A percentile compares a stretch with the other conserved stretches of the same genome.
phyloP scores from a whole-genome alignment of 2,888 invertebrate genomes.

The Ptychoptera albimana region DNA sequence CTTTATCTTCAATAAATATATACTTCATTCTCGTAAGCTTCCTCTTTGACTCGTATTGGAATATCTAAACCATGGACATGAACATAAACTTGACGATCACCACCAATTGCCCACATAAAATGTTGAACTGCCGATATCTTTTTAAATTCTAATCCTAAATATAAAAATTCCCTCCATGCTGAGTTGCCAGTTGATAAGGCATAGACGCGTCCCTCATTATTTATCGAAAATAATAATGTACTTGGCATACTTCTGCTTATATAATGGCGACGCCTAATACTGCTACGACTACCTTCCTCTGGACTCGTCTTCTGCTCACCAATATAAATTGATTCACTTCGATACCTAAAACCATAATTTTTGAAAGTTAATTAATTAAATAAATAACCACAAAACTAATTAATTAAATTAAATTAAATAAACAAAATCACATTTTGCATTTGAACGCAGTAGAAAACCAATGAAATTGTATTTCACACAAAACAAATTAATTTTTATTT shows the following conservation, averaged over 20 bases:
- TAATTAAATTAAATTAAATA: no score
- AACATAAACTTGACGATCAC: constrained; percentile 83
- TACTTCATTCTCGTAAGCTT: constrained; percentile 76
- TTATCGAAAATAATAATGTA: constrained; percentile 64
- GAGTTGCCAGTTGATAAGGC: constrained; percentile 64
- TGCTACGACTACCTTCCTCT: no score
- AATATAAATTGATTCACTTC: no score
- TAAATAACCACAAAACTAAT: no score
- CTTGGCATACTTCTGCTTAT: constrained; percentile 57
- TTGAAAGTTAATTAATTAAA: no score
- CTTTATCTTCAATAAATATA: neutral
- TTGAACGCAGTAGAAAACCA: no score
- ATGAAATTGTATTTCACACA: no score
- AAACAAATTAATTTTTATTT: no score
- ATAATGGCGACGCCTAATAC: no score
- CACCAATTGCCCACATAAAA: constrained; percentile 84
- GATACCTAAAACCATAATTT: no score
- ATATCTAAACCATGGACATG: constrained; percentile 81
- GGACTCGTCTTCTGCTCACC: no score
- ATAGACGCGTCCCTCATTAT: constrained; percentile 78
- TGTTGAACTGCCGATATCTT: constrained; percentile 70
- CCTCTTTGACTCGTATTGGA: constrained; percentile 78
- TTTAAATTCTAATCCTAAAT: constrained; percentile 76
- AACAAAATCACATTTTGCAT: no score
- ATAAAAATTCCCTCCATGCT: constrained; percentile 75